Conservation (phyloP, 2,113 vertebrate genomes). For the Marmota monax region DNA sequence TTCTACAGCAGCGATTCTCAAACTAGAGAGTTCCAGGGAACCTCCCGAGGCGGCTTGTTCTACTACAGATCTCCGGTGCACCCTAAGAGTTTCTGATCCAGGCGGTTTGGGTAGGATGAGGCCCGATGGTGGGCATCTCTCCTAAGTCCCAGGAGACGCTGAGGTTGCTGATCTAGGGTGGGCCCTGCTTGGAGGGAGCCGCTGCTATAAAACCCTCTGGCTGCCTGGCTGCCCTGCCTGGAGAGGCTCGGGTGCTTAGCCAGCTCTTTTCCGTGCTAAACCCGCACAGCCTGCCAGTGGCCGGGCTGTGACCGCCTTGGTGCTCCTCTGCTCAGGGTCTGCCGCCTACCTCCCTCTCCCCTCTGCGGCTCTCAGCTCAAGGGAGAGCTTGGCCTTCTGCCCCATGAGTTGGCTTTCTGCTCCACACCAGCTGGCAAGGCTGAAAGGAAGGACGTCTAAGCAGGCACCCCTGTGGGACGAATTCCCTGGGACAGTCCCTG, state of each 20-base stretch:
- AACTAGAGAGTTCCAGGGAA: neutral
- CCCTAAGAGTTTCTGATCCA: neutral
- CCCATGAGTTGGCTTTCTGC: slow-evolving; percentile 52
- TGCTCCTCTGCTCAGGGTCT: neutral
- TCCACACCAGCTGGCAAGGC: slow-evolving; percentile 69
- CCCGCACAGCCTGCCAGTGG: neutral
- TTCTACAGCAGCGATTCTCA: neutral
- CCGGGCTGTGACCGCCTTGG: neutral
- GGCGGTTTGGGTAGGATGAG: neutral
- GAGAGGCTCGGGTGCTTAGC: neutral
- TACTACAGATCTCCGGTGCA: neutral
- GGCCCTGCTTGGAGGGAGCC: neutral
- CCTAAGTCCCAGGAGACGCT: neutral
- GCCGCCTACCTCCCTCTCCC: neutral
- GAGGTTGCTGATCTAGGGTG: neutral
- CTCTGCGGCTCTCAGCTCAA: neutral
- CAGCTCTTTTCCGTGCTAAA: neutral
- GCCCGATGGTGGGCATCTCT: neutral
- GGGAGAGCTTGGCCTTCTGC: slow-evolving; percentile 61
- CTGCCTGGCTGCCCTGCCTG: neutral
- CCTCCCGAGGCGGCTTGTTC: neutral
- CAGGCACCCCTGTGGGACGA: slow-evolving; percentile 16
- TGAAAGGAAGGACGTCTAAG: slow-evolving; percentile 66
- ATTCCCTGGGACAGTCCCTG: slow-evolving; percentile 6
- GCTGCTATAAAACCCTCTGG: neutral